Evolutionary conservation across 2,797 vertebrate species (phyloP), one percentile per base, ranked within the genome.

Genomic region (Hephaestus fuliginosus): DNA sequence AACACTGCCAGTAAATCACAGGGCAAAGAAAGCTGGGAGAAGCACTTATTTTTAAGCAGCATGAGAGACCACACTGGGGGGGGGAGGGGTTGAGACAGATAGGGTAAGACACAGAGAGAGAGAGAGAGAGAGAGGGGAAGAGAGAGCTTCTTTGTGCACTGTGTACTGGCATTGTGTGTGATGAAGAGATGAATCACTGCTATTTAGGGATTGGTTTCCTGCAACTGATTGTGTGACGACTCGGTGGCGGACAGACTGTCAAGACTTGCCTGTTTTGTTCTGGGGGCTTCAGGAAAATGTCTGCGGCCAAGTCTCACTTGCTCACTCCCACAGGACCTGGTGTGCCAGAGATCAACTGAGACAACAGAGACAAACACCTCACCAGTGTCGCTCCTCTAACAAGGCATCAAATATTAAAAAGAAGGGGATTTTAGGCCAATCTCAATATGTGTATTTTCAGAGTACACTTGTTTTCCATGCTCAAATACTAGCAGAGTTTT

Each of bases 201-300:
- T 95, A 96, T 96, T 96, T 96, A 95, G 94, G 94, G 94, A 94
- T 95, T 93, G 91, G 95, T 95, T 96, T 96, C 95, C 95, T 95
- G 94, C 92, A 91, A 93, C 91, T 92, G 94, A 95, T 95, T 93
- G 93, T 95, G 92, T 94, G 94, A 95, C 91, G 91, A 93, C 94
- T 95, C 90, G 62, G 93, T 92, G 91, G 93, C 90, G 93, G 95
- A 94, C 92, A 91, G 91, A 95, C 93, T 96, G 96, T 96, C 94
- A 93, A 92, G 95, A 96, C 95, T 95, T 95, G 96, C 92, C 95
- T 95, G 89, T 94, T 95, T 94, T 94, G 93, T 94, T 95, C 93
- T 88, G 81, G 93, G 92, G 94, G 91, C 88, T 93, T 92, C 89
- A 94, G 93, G 91, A 94, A 94, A 94, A 95, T 88, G 90, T 93